phyloP scores from a whole-genome alignment of 2,888 invertebrate genomes.

The Amiota minor region DNA sequence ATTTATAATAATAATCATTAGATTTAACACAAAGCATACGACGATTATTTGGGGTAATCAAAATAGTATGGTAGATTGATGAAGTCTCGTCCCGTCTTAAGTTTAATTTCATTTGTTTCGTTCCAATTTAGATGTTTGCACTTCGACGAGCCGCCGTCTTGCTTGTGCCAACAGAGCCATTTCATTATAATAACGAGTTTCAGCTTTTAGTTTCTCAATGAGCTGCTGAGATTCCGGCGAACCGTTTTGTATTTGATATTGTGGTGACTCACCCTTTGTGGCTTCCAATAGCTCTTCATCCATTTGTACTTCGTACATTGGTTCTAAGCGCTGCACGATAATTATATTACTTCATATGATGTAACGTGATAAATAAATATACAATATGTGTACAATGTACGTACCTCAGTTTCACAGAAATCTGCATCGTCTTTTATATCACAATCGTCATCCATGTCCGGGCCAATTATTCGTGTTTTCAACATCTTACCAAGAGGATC shows the following conservation, averaged over 20 bases:
- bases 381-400: not conserved
- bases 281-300: not conserved
- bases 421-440: not conserved
- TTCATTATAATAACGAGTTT: slow-evolving; percentile 64
- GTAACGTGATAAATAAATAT: too few relatives aligned
- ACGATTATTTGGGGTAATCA: too few relatives aligned
- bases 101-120: not conserved
- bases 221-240: slow-evolving; percentile 39
- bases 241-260: not conserved
- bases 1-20: too few relatives aligned
- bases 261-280: not conserved
- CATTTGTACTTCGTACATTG: slow-evolving; percentile 22
- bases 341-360: not conserved
- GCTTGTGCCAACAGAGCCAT: slow-evolving; percentile 63
- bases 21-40: too few relatives aligned
- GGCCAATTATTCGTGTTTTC: not conserved
- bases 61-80: too few relatives aligned
- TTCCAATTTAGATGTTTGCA: slow-evolving; percentile 58
- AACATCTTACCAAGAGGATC: not conserved
- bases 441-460: slow-evolving; percentile 1
- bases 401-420: not conserved
- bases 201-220: slow-evolving; percentile 61
- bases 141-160: slow-evolving; percentile 56
- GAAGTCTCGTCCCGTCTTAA: not conserved
- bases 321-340: not conserved